Evolutionary conservation across 2,888 invertebrate species (phyloP).

Genomic region (Drosophila lacicola): DNA sequence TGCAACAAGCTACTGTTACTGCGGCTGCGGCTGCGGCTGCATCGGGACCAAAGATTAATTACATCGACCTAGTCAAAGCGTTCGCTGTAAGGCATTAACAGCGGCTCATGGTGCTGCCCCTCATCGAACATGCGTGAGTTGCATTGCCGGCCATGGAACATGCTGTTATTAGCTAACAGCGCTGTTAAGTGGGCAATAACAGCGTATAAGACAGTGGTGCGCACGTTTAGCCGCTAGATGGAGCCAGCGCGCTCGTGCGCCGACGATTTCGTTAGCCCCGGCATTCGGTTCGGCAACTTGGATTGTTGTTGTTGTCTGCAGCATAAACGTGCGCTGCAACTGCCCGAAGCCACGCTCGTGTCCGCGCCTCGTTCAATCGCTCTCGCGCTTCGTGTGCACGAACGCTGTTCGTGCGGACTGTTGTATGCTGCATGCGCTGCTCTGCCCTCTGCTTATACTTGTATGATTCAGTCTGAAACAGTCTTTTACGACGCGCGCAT

Average conservation of each 20-base stretch:
- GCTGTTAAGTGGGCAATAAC: constrained; percentile 23
- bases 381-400: constrained; percentile 26
- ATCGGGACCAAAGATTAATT: constrained; percentile 41
- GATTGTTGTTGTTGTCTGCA: constrained; percentile 36
- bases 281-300: constrained; percentile 23
- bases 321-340: constrained; percentile 48
- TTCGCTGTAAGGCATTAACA: constrained; percentile 22
- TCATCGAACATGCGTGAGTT: constrained; percentile 36
- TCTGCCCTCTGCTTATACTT: constrained; percentile 35
- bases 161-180: constrained; percentile 8
- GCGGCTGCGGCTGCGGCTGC: constrained; percentile 18
- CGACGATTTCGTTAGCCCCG: constrained; percentile 19
- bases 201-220: constrained; percentile 58
- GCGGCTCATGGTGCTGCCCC: constrained; percentile 27
- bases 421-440: constrained; percentile 14
- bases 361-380: constrained; percentile 8
- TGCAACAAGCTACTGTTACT: constrained; percentile 35
- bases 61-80: constrained; percentile 32
- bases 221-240: constrained; percentile 29
- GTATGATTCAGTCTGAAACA: constrained; percentile 63
- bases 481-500: constrained; percentile 78
- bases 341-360: constrained; percentile 17
- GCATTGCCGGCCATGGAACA: constrained; percentile 21
- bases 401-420: constrained; percentile 15
- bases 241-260: constrained; percentile 21